phyloP scores from a whole-genome alignment of 2,113 vertebrate genomes.

The Pionites leucogaster region DNA sequence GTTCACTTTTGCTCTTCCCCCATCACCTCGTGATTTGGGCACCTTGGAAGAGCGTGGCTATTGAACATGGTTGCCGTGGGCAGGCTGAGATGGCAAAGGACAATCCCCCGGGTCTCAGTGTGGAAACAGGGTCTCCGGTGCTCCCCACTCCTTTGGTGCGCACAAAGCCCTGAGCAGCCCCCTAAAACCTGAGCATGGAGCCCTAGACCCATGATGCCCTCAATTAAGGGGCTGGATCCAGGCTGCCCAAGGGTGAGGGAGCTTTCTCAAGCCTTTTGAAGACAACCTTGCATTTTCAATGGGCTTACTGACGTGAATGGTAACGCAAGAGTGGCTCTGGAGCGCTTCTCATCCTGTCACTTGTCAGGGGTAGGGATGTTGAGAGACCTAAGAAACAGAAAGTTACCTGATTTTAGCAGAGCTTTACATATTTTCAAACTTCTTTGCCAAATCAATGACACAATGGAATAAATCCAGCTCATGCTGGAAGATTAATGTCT shows the following conservation, averaged over 20 bases:
- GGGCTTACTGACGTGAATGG: background rate
- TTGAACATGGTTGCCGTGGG: background rate
- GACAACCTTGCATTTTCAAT: background rate
- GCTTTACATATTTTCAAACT: background rate
- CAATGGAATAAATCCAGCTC: background rate
- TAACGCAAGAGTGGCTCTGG: background rate
- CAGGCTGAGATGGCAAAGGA: background rate
- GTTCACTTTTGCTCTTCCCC: background rate
- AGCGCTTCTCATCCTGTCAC: background rate
- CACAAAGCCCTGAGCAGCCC: background rate
- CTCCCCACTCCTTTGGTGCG: background rate
- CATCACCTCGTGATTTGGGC: background rate
- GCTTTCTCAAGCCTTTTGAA: background rate
- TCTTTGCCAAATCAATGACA: background rate
- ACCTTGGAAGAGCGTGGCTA: background rate
- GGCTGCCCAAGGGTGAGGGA: background rate
- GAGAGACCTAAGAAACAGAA: background rate
- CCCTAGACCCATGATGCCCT: rapidly evolving
- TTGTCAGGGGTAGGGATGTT: background rate
- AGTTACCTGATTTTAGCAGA: background rate
- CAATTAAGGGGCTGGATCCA: background rate
- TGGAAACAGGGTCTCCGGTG: background rate
- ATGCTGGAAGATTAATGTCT: background rate
- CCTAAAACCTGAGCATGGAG: background rate
- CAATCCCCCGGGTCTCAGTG: rapidly evolving